Evolutionary conservation across 2,888 invertebrate genomes (phyloP), one percentile per base, ranked within the genome.

Genomic region (Cataglyphis livida): DNA sequence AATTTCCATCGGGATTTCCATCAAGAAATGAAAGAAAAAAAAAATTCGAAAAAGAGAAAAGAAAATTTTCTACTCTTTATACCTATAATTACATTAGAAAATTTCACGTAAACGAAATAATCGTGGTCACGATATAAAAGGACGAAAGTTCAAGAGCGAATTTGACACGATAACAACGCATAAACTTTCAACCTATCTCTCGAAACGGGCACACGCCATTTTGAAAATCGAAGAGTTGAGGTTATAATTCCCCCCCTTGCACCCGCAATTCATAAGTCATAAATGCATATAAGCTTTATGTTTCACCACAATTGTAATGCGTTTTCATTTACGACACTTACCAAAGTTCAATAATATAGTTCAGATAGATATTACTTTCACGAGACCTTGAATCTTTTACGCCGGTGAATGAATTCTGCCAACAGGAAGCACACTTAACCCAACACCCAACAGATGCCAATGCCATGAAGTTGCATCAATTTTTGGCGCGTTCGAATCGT

Each of bases 1-100:
- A 89, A 95, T 93, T 92, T 95, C 95, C 95, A 94, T 83, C 71
- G 70, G 83, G 66, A 84, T 61, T 62, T 78, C 71, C 59, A 76
- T 82, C 81, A 82, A 51, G 62, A 76, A 44, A 32, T 21, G 12
- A 65, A 73, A 73, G 28, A 35, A 38, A 28, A 21, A 21, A 15
- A 18, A 28, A 2, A 21, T n/a, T 12, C 44, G 28, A 48, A 41
- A 6, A 10, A 18, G 21, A 78, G 70, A 35, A 57, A 32, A 65
- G 12, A 10, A 41, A 59, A 15, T 83, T 85, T n/a, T 28, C 41
- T 57, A 65, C 25, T 64, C 32, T 61, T 64, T 62, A 48, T 81
- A 25, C 84, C 83, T 87, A 90, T 90, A 90, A 84, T 82, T 82
- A 76, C 44, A 35, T 57, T 1, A 21, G 6, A 7, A 21, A 41